These are phyloP conservation scores for Tipula helvola DNA, from an alignment of 2,888 invertebrate genomes.

Conservation along the genomic window DNA sequence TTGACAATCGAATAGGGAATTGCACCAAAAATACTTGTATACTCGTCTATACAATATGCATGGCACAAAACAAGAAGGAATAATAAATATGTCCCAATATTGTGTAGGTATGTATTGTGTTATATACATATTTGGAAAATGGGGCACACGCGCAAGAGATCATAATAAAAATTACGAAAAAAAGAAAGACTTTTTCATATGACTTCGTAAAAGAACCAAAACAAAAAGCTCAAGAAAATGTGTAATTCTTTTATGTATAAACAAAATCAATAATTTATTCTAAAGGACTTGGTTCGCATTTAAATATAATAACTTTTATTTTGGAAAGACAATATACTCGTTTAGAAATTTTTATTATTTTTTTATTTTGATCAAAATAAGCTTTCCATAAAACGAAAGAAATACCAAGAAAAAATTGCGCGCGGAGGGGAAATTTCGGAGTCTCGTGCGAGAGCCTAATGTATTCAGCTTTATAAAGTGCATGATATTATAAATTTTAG, in stretches of 20 bases:
- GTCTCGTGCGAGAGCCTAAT: not conserved
- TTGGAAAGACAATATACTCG: not conserved
- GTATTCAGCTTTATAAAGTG: not conserved
- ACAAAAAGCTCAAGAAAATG: not conserved
- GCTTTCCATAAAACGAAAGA: not conserved
- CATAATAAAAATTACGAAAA: not conserved
- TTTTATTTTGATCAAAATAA: not conserved
- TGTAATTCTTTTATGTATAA: not conserved
- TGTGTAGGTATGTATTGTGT: not conserved
- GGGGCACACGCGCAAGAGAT: not conserved
- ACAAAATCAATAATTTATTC: not conserved
- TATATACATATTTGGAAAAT: not conserved
- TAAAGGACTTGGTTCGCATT: not conserved
- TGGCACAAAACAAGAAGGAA: not conserved
- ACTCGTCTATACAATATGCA: not conserved
- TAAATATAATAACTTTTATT: not conserved
- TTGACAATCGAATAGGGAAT: not conserved
- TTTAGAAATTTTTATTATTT: not conserved
- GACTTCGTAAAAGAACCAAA: not conserved
- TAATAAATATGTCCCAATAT: not conserved
- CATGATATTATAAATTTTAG: not conserved
- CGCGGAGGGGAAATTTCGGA: not conserved
- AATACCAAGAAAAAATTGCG: not conserved
- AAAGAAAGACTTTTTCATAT: not conserved
- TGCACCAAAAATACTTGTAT: not conserved